Base-by-base conservation (phyloP, 2,113 vertebrate genomes). In the Hipposideros armiger region DNA sequence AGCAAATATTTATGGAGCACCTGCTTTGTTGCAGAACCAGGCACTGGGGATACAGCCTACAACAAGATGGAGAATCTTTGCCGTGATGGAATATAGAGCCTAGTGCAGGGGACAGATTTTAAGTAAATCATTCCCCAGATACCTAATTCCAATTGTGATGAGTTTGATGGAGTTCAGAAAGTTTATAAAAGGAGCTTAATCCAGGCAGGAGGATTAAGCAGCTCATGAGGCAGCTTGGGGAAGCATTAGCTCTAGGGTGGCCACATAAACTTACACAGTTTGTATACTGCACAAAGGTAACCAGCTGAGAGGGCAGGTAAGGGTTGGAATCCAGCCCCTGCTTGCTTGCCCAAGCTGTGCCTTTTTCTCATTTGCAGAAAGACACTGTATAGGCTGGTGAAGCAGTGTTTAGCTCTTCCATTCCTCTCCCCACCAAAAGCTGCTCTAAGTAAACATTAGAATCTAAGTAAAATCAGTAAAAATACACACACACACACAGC, bases 131-230 rank as follows among this genome's bases (percentile, higher is more conserved):
- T 24, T 81, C 70, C 58, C 56, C 8, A 87, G 30, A 62, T 47
- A 73, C 9, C 52, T 84, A 54, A 50, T 96, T 94, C 15, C 50
- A 76, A 76, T 1, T 76, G 40, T n/a, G 40, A 76, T 83, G 90
- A 67, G 54, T 62, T 95, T 54, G n/a, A 45, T 6, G 62, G 69
- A 54, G 52, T 94, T 30, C 86, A 83, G 30, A 54, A 69, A 60
- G 82, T 90, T 92, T 76, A 40, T 86, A 81, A 96, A 95, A 93
- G 66, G 50, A 73, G 56, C 74, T 85, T 66, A 86, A 47, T 90
- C 40, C 30, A 72, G 54, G 22, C 24, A 72, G 85, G 47, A 88
- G 72, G 93, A 83, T 45, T 89, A 87, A 90, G 50, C 7, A 1
- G 50, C 70, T 93, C 64, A 74, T 2, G 16, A 69, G 87, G 72